Base-by-base conservation (phyloP, 2,113 vertebrate species). In the Rana temporaria region DNA sequence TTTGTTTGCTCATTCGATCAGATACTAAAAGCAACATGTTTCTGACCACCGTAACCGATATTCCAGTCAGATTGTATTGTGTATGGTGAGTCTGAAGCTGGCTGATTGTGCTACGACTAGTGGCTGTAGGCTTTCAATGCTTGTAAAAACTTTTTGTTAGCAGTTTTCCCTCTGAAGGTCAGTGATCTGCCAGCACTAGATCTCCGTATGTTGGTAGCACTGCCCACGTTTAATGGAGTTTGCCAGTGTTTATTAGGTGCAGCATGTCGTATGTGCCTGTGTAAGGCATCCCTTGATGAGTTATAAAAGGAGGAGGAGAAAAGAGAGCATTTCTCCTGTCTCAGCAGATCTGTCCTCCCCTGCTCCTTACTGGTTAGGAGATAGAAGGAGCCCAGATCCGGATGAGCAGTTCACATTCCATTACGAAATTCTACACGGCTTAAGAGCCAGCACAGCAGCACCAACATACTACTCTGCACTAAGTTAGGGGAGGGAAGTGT, bases 351-450 rank as follows among this genome's bases (percentile, higher is more conserved):
- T 91, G 87, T 87, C 87, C 85, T 91, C 80, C 85, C 84, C 86
- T 79, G 87, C 86, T 90, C 64, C 85, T 89, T 78, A 85, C 87
- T 89, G 87, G 89, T 85, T 82, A 88, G 87, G 85, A 92, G 91
- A 88, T 85, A 90, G 89, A 90, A 91, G 88, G 89, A 93, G 91
- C 89, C 88, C 89, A 87, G 94, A 92, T 93, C 91, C 84, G 91
- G 93, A 95, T 91, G 94, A 94, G 93, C 92, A 91, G 93, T 95
- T 94, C 92, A 89, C 95, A 95, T 96, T 95, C 94, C 93, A 94
- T 94, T 93, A 94, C 90, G 92, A 95, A 96, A 96, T 94, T 95
- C 94, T 92, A 94, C 94, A 96, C 93, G 92, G 92, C 90, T 90
- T 90, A 90, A 86, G 91, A 92, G 90, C 65, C 57, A 84, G 90